These are phyloP conservation scores for Polypterus bichir DNA, from an alignment of 2,113 vertebrate genomes.

Conservation along the genomic window DNA sequence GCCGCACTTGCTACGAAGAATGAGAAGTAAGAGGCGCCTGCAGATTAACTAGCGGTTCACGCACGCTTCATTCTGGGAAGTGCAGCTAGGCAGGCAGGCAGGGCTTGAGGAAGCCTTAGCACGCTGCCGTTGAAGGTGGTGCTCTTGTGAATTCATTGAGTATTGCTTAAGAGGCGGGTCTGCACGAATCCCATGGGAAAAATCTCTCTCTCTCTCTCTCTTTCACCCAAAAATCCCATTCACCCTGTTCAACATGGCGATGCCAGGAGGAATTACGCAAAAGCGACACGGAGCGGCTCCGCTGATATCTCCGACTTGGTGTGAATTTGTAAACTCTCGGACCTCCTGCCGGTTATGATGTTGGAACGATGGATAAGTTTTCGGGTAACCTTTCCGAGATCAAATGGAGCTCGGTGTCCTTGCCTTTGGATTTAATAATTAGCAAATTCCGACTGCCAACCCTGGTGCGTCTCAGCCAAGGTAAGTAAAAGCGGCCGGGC, in stretches of 20 bases:
- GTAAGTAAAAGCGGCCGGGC: slow-evolving; percentile 37
- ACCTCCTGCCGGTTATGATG: slow-evolving; percentile 26
- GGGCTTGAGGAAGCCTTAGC: not conserved
- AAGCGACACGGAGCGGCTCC: not conserved
- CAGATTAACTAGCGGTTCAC: too few relatives aligned
- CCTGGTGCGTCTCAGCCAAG: slow-evolving; percentile 70
- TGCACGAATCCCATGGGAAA: slow-evolving; percentile 15
- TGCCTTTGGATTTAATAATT: slow-evolving; percentile 81
- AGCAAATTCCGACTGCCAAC: slow-evolving; percentile 80
- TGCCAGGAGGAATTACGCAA: slow-evolving; percentile 1
- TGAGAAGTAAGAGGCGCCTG: too few relatives aligned
- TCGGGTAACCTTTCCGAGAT: slow-evolving; percentile 73
- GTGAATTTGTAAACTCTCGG: not conserved
- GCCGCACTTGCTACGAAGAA: too few relatives aligned
- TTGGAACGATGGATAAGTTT: slow-evolving; percentile 74
- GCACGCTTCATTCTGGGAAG: too few relatives aligned
- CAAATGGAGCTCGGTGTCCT: slow-evolving; percentile 75
- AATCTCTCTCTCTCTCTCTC: slow-evolving; percentile 6
- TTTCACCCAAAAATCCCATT: slow-evolving; percentile 5
- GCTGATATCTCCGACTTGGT: slow-evolving; percentile 1
- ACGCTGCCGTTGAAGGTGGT: slow-evolving; percentile 11
- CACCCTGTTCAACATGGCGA: slow-evolving; percentile 16
- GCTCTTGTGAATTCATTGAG: slow-evolving; percentile 6
- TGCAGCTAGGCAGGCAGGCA: too few relatives aligned
- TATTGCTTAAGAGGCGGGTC: slow-evolving; percentile 14